Evolutionary conservation across 2,888 invertebrate species (phyloP).

Genomic region (Leptogaster cylindrica): DNA sequence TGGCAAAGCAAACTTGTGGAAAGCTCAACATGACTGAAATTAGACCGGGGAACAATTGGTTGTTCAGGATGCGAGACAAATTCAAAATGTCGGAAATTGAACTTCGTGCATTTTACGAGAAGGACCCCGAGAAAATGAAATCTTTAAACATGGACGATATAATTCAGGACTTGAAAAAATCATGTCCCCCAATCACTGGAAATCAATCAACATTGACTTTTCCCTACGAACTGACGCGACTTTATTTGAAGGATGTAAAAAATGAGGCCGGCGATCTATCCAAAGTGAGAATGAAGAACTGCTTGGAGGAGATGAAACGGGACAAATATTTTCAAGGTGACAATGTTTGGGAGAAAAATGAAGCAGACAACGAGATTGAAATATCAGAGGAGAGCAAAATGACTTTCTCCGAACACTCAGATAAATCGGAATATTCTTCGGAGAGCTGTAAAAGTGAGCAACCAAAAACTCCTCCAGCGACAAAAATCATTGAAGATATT

Average conservation of each 20-base stretch:
- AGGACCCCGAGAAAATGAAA: not conserved
- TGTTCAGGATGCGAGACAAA: constrained; percentile 29
- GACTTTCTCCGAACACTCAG: too few relatives aligned
- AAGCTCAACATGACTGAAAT: constrained; percentile 9
- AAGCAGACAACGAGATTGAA: too few relatives aligned
- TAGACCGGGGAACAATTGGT: constrained; percentile 30
- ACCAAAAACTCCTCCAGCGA: not conserved
- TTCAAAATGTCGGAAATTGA: constrained; percentile 33
- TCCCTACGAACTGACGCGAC: constrained; percentile 6
- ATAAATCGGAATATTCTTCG: not conserved
- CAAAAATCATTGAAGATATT: too few relatives aligned
- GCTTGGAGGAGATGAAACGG: constrained; percentile 1
- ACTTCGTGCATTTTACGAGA: not conserved
- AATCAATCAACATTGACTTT: not conserved
- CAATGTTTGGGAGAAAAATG: not conserved
- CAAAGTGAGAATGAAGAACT: constrained; percentile 15
- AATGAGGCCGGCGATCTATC: not conserved
- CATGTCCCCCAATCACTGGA: not conserved
- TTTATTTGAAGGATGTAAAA: not conserved
- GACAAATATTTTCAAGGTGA: not conserved
- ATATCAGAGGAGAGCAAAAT: too few relatives aligned
- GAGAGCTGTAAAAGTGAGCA: not conserved
- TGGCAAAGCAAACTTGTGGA: not conserved
- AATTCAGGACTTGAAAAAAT: constrained; percentile 32
- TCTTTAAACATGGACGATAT: constrained; percentile 43